Percentiles rank a stretch among this genome's conserved stretches.
Evolutionary conservation across 2,113 vertebrate genomes (phyloP).

Genomic region (Pavo muticus): DNA sequence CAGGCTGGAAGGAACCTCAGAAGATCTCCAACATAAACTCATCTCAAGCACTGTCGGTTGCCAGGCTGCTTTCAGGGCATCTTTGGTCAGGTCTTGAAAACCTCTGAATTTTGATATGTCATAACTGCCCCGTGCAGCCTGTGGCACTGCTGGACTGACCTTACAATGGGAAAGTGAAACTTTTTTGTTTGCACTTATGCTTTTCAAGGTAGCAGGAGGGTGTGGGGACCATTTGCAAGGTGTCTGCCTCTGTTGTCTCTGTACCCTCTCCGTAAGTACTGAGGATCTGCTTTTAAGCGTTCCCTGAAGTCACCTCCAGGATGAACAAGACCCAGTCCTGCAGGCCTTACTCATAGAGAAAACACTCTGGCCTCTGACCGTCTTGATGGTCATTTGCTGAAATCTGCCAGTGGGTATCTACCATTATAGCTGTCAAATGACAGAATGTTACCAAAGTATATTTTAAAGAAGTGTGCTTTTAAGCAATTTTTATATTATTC

Average conservation of each 20-base stretch:
- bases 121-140: neutral
- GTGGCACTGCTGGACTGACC: neutral
- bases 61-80: neutral
- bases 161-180: neutral
- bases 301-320: neutral
- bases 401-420: neutral
- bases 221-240: fast-evolving
- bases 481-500: neutral
- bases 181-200: neutral
- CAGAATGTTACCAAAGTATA: neutral
- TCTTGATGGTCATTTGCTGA: neutral
- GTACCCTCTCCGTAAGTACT: neutral
- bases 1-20: neutral
- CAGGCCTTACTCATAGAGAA: neutral
- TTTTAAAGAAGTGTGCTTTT: neutral
- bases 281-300: neutral
- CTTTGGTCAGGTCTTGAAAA: neutral
- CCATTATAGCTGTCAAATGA: neutral
- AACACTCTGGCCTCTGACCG: neutral
- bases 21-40: neutral
- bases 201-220: neutral
- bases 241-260: neutral
- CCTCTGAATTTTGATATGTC: neutral
- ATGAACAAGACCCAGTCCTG: neutral
- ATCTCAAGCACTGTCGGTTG: neutral